Base-by-base conservation (phyloP, 2,797 vertebrate genomes). In the Gouania willdenowi region DNA sequence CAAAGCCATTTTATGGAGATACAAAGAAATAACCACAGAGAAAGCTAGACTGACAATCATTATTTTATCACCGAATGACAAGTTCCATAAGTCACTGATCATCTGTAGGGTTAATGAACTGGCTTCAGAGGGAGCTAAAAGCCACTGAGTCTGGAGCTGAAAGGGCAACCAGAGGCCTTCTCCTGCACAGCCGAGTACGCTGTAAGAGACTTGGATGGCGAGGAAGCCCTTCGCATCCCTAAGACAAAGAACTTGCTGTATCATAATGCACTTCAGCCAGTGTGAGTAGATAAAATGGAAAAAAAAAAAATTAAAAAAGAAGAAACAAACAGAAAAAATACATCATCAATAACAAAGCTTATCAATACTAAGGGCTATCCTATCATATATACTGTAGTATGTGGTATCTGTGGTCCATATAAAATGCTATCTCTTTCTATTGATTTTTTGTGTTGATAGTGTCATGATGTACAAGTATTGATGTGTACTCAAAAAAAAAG, bases 361-460 rank as follows among this genome's bases (percentile, higher is more conserved):
- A 78, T 86, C 80, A 84, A 86, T 85, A 89, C 85, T 86, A 91
- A 91, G 89, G 89, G 89, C 89, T 91, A 91, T 85, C 87, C 83
- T 85, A 88, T 82, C 81, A 83, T 87, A 84, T 87, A 82, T 81
- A 82, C 79, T 82, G 76, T 79, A 84, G 81, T 90, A 82, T 86
- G 88, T 88, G 83, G 82, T 87, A 81, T 87, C 75, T 81, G 80
- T 88, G 82, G 81, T 89, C 82, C 84, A 84, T 85, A 87, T 81
- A 81, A 77, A 71, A 82, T 80, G 76, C 77, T 85, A 85, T 84
- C 79, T 83, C 79, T 85, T 83, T 85, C 79, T 85, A 84, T 85
- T 81, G 74, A 85, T 87, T 86, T 87, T 86, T 86, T 77, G 85
- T 89, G 82, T 87, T 83, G 83, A 86, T 88, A 87, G 87, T 79